Base-by-base conservation (phyloP, 2,113 vertebrate genomes). In the Notarius quadriscutis region DNA sequence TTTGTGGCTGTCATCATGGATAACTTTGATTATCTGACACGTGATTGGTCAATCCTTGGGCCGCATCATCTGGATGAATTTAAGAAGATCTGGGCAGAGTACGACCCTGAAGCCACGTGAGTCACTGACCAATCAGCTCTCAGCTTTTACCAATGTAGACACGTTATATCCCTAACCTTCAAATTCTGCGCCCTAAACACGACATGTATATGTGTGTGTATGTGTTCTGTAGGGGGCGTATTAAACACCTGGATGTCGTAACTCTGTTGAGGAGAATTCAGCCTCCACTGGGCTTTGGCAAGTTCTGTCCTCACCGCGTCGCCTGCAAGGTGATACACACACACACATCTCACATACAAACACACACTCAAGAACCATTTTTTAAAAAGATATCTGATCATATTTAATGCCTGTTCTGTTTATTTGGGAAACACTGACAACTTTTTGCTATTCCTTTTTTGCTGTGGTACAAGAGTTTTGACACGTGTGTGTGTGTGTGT, bases 1-100 rank as follows among this genome's bases (percentile, higher is more conserved):
- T 99, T 99, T 0, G 97, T 99, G 89, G 97, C 97, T 0, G 97
- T 99, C 93, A 98, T 99, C 94, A 99, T 99, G 97, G 97, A 99
- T 91, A 98, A 98, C 92, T 98, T 98, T 89, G 97, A 98, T 92
- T 98, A 98, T 92, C 94, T 98, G 89, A 98, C 97, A 0, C 95
- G 97, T 27, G 97, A 98, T 94, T 98, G 97, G 97, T 98, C 97
- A 71, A 98, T 98, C 89, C 95, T 98, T 0, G 97, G 97, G 4
- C 97, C 97, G 1, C 97, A 98, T 78, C 97, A 98, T 89, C 92
- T 99, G 92, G 97, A 99, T 0, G 97, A 98, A 88, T 99, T 99
- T 93, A 98, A 98, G 92, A 95, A 96, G 91, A 98, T 99, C 91
- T 99, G 97, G 97, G 97, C 97, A 1, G 97, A 99, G 92, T 99